phyloP scores from a whole-genome alignment of 2,888 invertebrate genomes.

The Spilosoma lubricipeda region DNA sequence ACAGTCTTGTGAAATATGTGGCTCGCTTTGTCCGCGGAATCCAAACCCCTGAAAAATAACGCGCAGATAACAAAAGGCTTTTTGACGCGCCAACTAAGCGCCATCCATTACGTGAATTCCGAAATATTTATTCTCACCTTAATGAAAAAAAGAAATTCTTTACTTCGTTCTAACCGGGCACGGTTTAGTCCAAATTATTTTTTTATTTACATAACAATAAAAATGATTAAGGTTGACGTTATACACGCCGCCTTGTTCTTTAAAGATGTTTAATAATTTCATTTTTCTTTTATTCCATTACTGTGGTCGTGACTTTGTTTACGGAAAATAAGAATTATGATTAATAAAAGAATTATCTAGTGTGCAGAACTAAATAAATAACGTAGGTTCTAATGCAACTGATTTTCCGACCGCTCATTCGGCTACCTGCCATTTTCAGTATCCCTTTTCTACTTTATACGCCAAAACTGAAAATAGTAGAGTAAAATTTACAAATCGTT shows the following conservation, averaged over 20 bases:
- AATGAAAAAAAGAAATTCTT: constrained; percentile 57
- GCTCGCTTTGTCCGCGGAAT: constrained; percentile 77
- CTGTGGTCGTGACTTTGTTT: background rate
- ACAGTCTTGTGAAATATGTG: constrained; percentile 80
- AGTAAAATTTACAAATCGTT: too few relatives aligned
- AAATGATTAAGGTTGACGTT: constrained; percentile 14
- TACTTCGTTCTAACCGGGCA: constrained; percentile 47
- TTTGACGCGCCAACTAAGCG: constrained; percentile 70
- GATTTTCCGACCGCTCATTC: too few relatives aligned
- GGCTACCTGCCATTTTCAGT: too few relatives aligned
- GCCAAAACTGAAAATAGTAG: too few relatives aligned
- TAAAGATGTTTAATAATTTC: background rate
- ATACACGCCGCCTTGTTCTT: background rate
- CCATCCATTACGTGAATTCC: constrained; percentile 64
- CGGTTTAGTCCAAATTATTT: constrained; percentile 35
- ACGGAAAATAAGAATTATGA: background rate
- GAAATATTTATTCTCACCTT: constrained; percentile 67
- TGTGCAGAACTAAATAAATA: too few relatives aligned
- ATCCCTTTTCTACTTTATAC: too few relatives aligned
- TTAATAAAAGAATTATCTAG: background rate
- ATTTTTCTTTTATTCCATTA: background rate
- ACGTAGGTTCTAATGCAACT: too few relatives aligned
- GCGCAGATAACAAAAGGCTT: constrained; percentile 79
- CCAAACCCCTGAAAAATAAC: constrained; percentile 79
- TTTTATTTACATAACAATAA: constrained; percentile 39